These are phyloP conservation scores for Adrianichthys oophorus DNA, from an alignment of 2,797 vertebrate genomes.

Conservation along the genomic window DNA sequence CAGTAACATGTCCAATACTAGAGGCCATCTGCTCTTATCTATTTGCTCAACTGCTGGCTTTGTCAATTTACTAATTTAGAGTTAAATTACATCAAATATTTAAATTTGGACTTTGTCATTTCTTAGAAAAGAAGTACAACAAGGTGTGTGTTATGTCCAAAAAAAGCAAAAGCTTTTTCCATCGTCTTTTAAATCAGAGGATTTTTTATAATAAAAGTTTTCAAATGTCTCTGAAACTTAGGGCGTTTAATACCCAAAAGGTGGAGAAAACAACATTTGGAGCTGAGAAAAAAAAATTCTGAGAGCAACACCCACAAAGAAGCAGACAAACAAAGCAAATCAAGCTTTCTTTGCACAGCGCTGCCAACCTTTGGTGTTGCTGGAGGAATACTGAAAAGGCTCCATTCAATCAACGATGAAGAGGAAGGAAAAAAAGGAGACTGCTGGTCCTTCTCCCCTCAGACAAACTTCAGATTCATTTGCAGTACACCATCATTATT, in stretches of 20 bases:
- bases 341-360: slow-evolving; percentile 39
- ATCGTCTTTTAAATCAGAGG: too few relatives aligned
- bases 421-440: slow-evolving; percentile 18
- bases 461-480: slow-evolving; percentile 50
- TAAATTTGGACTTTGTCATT: too few relatives aligned
- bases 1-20: too few relatives aligned
- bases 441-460: slow-evolving; percentile 23
- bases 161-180: too few relatives aligned
- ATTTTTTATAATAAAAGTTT: too few relatives aligned
- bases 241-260: slow-evolving; percentile 6
- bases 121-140: too few relatives aligned
- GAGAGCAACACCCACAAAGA: slow-evolving; percentile 38
- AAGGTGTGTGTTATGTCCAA: too few relatives aligned
- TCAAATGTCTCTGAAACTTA: too few relatives aligned
- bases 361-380: slow-evolving; percentile 55
- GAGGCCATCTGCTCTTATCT: too few relatives aligned
- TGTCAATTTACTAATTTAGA: too few relatives aligned
- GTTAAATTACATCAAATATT: too few relatives aligned
- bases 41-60: too few relatives aligned
- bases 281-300: slow-evolving; percentile 35
- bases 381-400: slow-evolving; percentile 55
- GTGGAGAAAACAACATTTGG: slow-evolving; percentile 7
- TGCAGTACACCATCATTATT: slow-evolving; percentile 14
- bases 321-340: slow-evolving; percentile 49
- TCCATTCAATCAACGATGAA: slow-evolving; percentile 59